Base-by-base conservation (phyloP, 1,140 invertebrate species). In the Drosophila tsacasi region DNA sequence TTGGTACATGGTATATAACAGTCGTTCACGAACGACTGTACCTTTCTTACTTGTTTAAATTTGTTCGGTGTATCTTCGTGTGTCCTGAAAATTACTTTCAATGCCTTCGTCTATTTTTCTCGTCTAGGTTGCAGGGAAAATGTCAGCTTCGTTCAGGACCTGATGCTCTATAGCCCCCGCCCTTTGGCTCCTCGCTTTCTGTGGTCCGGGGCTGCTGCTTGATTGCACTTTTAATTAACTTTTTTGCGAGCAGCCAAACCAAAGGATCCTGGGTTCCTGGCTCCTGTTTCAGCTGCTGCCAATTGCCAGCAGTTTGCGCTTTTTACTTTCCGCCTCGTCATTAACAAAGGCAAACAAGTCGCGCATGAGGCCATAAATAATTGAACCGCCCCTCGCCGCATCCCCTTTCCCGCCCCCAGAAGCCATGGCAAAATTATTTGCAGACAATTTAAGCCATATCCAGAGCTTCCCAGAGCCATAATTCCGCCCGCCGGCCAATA, bases 211-310 rank as follows among this genome's bases (percentile, higher is more conserved):
- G 66, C 69, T 73, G 64, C 64, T 79, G 86, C 85, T 82, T 90
- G 82, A 91, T 90, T 90, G 86, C 85, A 82, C 85, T 90, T 90
- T 90, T 90, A 90, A 90, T 90, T 90, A 90, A 90, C 85, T 90
- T 89, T 89, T 83, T 89, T 90, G 81, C 68, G 37, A 69, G 65
- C 60, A 52, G 27, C 63, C 47, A 37, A 52, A 67, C 27, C 25
- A 61, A 25, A 59, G 58, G 37, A 47, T 61, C 58, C 57, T 44
- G 78, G 54, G 54, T 12, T 57, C 54, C 35, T 39, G 54, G 35
- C 64, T 59, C 44, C 52, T 19, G 75, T 46, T 73, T 44, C 61
- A 37, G 62, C 46, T 68, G 67, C 79, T 59, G 64, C 67, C 81
- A 90, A 90, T 90, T 82, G 81, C 67, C 61, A 63, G 61, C 68